phyloP scores from a whole-genome alignment of 2,797 vertebrate genomes.

The Schizothorax lantsangensis region DNA sequence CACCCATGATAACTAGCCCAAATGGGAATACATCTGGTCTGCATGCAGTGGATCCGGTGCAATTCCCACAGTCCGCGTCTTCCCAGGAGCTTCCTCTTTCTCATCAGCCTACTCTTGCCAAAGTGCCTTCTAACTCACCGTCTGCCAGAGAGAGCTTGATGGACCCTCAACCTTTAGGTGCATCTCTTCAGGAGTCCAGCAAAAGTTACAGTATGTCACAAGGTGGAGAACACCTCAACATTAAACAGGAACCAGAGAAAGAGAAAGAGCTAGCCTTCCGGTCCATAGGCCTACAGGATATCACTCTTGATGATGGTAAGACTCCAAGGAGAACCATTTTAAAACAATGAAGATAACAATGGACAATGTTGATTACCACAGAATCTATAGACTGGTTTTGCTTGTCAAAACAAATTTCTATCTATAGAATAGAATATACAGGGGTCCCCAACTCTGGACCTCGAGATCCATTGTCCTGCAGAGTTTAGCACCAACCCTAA shows the following conservation, averaged over 20 bases:
- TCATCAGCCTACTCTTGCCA: slow-evolving; percentile 12
- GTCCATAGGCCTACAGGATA: slow-evolving; percentile 88
- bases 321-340: neutral
- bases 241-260: slow-evolving; percentile 89
- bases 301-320: slow-evolving; percentile 97
- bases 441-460: neutral
- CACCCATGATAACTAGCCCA: slow-evolving; percentile 23
- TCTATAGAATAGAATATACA: too few species aligned
- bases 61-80: slow-evolving; percentile 27
- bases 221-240: slow-evolving; percentile 70
- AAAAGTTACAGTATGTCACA: slow-evolving; percentile 73
- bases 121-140: slow-evolving; percentile 52
- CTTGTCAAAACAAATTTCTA: too few species aligned
- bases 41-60: neutral
- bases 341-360: neutral
- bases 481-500: neutral
- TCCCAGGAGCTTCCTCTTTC: slow-evolving; percentile 31
- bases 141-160: slow-evolving; percentile 40
- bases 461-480: neutral
- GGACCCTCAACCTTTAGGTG: slow-evolving; percentile 68
- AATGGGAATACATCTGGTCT: slow-evolving; percentile 10
- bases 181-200: slow-evolving; percentile 71
- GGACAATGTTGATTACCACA: neutral
- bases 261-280: slow-evolving; percentile 82
- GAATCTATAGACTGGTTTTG: too few species aligned